Evolutionary conservation across 2,888 invertebrate species (phyloP).

Genomic region (Oegoconia quadripuncta): DNA sequence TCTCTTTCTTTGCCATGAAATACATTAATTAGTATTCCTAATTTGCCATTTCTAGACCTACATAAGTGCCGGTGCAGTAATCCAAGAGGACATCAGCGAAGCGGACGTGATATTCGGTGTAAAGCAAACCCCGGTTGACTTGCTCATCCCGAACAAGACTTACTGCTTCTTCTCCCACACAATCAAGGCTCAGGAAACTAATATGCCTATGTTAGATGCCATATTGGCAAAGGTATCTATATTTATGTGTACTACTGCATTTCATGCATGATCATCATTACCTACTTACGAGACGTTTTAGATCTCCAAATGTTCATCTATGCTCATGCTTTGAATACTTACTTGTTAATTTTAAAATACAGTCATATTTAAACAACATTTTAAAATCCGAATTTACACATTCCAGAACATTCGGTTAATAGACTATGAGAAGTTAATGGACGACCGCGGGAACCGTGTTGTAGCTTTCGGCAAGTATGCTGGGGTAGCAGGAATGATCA

Average conservation of each 20-base stretch:
- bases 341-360: too few species aligned
- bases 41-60: conserved; percentile 82
- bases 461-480: conserved; percentile 99
- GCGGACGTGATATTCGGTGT: conserved; percentile 98
- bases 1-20: too few species aligned
- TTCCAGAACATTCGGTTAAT: conserved; percentile 93
- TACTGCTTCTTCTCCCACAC: conserved; percentile 99
- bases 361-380: too few species aligned
- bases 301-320: too few species aligned
- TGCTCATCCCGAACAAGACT: conserved; percentile 96
- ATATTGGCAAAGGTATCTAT: conserved; percentile 90
- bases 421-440: conserved; percentile 98
- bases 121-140: conserved; percentile 95
- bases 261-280: too few species aligned
- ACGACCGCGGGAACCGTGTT: conserved; percentile 91
- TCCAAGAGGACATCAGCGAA: conserved; percentile 97
- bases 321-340: too few species aligned
- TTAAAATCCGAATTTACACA: too few species aligned
- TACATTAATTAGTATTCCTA: too few species aligned
- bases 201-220: conserved; percentile 98
- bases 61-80: conserved; percentile 93
- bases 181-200: conserved; percentile 98
- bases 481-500: conserved; percentile 98
- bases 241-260: too few species aligned
- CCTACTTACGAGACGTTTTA: too few species aligned